Percentiles rank a stretch among this genome's conserved stretches.
Evolutionary conservation across 2,113 vertebrate species (phyloP).

Genomic region (Nipponia nippon): DNA sequence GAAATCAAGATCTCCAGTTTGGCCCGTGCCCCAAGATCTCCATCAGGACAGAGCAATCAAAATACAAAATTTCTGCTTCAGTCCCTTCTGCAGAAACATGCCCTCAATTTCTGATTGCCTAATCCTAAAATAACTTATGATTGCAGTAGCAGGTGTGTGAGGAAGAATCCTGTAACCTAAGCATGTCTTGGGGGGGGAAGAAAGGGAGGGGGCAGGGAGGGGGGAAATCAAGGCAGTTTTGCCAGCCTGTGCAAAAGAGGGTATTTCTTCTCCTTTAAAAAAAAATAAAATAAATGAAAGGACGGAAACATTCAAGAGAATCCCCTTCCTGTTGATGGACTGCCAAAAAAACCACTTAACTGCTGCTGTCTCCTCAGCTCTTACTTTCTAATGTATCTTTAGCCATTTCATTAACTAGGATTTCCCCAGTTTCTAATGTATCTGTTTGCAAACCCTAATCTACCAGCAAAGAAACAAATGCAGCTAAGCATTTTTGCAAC

Average conservation of each 20-base stretch:
- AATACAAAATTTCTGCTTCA: background rate
- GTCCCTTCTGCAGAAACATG: background rate
- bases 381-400: conserved; percentile 1
- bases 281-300: background rate
- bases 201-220: too few species aligned
- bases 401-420: background rate
- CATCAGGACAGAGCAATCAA: background rate
- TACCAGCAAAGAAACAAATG: background rate
- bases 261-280: background rate
- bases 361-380: background rate
- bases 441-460: background rate
- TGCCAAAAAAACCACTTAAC: background rate
- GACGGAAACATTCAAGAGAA: background rate
- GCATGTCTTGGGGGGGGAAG: background rate
- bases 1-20: background rate
- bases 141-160: background rate
- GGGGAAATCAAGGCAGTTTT: background rate
- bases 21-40: background rate
- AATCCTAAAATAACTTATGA: background rate
- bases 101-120: background rate
- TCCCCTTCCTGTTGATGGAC: background rate
- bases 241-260: background rate
- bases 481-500: background rate
- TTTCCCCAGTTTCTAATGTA: background rate
- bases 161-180: background rate